Evolutionary conservation across 2,797 vertebrate species (phyloP), one percentile per base, ranked within the genome.

Genomic region (Oreonectes daqikongensis): DNA sequence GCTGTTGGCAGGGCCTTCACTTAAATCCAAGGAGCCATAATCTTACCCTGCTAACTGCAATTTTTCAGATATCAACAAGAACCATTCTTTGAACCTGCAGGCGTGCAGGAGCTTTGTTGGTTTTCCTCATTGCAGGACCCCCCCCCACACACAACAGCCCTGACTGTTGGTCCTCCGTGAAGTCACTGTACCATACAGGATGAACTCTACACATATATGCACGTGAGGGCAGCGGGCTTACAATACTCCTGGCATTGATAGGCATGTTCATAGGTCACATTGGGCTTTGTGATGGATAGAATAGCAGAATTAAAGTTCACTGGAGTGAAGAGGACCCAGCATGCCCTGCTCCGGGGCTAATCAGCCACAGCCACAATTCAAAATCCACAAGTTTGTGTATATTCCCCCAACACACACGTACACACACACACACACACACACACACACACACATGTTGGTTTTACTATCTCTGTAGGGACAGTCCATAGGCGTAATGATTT

Each of bases 261-360:
- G 66, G 11, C 55, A 57, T 38, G 42, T 17, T 50, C 30, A 38
- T 50, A 66, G 28, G 22, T 69, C 66, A 61, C 20, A 61, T 52
- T 77, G 57, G 55, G 55, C 30, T 69, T 69, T 76, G 17, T 69
- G 65, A 69, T 77, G 66, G 55, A 77, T 69, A 77, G 75, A 69
- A 55, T 61, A 61, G 66, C 57, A 61, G 57, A 61, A 76, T 76
- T 69, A 69, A 76, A 76, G 74, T 76, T 66, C 42, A 17, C 20
- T 76, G 74, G 65, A 76, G 74, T 76, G 74, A 30, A 76, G 65
- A 76, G 53, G 42, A 69, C 65, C 35, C n/a, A n/a, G 52, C n/a
- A 46, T 18, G 44, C 15, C 17, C 44, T 17, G 4, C 17, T 7
- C 17, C 7, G 44, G 44, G 44, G 5, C 44, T 18, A 42, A 42